Percentiles rank a stretch among this genome's conserved stretches.
These are phyloP conservation scores for Samia ricini DNA, from an alignment of 1,140 invertebrate species.

Conservation along the genomic window DNA sequence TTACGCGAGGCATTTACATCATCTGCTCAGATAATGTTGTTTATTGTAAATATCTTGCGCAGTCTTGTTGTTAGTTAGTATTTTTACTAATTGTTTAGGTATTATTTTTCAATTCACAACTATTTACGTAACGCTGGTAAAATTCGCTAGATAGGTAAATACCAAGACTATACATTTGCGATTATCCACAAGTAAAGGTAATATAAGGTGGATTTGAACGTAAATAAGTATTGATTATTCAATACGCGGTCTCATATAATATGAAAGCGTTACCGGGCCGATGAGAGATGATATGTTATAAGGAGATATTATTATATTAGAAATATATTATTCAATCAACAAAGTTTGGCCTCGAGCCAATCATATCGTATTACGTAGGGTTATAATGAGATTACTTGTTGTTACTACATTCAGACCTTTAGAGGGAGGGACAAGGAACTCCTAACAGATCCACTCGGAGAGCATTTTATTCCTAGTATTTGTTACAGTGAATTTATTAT, in stretches of 20 bases:
- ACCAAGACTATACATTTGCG: not conserved
- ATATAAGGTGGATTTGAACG: no score
- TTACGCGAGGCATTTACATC: conserved; percentile 29
- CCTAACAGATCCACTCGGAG: not conserved
- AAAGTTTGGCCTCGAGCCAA: conserved; percentile 5
- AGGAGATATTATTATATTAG: not conserved
- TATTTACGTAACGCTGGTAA: not conserved
- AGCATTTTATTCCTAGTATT: not conserved
- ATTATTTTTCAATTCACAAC: not conserved
- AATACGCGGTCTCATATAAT: not conserved
- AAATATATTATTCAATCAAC: conserved; percentile 7
- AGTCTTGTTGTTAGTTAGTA: not conserved
- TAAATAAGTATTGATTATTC: not conserved
- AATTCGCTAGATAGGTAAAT: not conserved
- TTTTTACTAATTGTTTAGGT: not conserved
- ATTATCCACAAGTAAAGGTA: not conserved
- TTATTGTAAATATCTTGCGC: not conserved
- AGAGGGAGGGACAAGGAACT: not conserved
- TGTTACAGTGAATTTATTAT: not conserved
- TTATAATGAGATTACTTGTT: conserved; percentile 3
- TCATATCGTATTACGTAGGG: conserved; percentile 4
- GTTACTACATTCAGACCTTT: not conserved
- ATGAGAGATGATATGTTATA: not conserved
- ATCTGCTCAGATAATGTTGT: conserved; percentile 32
- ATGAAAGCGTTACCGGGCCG: not conserved